Evolutionary conservation across 1,140 invertebrate genomes (phyloP).

Genomic region (Drosophila busckii): DNA sequence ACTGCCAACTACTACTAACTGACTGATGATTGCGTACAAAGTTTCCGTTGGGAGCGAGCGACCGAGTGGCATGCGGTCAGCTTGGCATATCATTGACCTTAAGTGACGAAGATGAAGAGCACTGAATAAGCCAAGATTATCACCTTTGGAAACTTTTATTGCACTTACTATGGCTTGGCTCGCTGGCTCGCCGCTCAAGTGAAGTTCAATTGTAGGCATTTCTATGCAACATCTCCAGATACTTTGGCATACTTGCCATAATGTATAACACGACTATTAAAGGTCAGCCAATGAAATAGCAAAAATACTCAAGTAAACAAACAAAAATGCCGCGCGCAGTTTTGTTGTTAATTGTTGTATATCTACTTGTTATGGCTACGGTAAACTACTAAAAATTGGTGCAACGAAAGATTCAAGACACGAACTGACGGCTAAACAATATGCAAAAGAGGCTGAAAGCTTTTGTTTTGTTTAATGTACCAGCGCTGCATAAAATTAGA

Average conservation of each 20-base stretch:
- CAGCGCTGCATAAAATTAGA: constrained; percentile 27
- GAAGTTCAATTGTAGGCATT: constrained; percentile 59
- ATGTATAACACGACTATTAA: constrained; percentile 69
- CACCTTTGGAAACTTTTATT: constrained; percentile 68
- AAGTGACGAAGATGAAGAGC: constrained; percentile 65
- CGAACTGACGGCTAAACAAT: constrained; percentile 41
- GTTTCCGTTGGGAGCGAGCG: constrained; percentile 30
- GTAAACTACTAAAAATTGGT: constrained; percentile 47
- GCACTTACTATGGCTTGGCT: constrained; percentile 53
- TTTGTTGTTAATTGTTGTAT: constrained; percentile 66
- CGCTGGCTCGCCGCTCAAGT: too few relatives aligned
- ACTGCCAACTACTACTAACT: constrained; percentile 5
- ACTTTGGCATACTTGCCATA: constrained; percentile 51
- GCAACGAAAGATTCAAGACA: constrained; percentile 65
- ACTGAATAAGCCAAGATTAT: constrained; percentile 72
- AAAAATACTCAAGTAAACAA: constrained; percentile 57
- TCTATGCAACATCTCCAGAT: constrained; percentile 39
- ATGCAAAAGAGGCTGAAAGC: constrained; percentile 17
- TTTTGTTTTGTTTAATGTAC: constrained; percentile 17
- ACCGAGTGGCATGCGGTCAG: constrained; percentile 51
- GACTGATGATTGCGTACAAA: constrained; percentile 54
- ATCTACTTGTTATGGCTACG: constrained; percentile 23
- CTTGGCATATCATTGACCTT: constrained; percentile 69
- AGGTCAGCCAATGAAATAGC: constrained; percentile 46
- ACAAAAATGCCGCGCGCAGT: constrained; percentile 39